Percentiles rank a stretch among this genome's conserved stretches.
These are phyloP conservation scores for Phengaris arion DNA, from an alignment of 2,888 invertebrate species.

Conservation along the genomic window DNA sequence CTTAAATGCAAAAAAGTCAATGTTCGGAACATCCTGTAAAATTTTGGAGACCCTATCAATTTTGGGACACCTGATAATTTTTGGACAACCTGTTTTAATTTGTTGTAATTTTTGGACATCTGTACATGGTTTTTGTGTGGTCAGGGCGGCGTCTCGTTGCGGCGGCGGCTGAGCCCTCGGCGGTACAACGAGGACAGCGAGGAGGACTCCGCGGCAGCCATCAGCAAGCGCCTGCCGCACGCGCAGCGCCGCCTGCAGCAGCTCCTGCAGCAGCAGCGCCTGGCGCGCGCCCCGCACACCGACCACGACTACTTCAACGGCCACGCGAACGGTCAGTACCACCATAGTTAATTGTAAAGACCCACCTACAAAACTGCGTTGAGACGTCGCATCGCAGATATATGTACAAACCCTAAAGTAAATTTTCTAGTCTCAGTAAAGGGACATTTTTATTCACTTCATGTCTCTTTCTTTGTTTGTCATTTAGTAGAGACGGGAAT, in stretches of 20 bases:
- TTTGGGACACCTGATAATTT: no score
- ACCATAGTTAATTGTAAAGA: conserved; percentile 33
- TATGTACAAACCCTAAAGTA: no score
- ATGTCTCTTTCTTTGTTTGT: no score
- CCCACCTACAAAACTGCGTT: no score
- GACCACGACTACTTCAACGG: conserved; percentile 62
- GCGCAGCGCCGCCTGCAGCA: conserved; percentile 44
- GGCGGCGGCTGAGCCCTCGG: conserved; percentile 65
- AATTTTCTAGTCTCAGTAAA: no score
- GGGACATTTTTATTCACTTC: no score
- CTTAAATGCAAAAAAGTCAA: no score
- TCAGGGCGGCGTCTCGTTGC: conserved; percentile 51
- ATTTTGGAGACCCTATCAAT: no score
- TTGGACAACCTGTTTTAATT: no score
- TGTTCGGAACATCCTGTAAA: no score
- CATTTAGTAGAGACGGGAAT: no score
- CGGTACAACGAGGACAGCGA: conserved; percentile 82
- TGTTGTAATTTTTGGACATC: neutral
- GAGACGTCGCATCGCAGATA: no score
- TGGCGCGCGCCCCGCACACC: conserved; percentile 41
- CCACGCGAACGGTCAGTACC: conserved; percentile 33
- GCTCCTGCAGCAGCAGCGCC: conserved; percentile 39
- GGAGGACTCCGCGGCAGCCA: conserved; percentile 70
- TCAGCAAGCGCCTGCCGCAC: conserved; percentile 65
- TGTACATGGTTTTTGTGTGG: neutral